Evolutionary conservation across 2,113 vertebrate species (phyloP).

Genomic region (Himantopus leucocephalus): DNA sequence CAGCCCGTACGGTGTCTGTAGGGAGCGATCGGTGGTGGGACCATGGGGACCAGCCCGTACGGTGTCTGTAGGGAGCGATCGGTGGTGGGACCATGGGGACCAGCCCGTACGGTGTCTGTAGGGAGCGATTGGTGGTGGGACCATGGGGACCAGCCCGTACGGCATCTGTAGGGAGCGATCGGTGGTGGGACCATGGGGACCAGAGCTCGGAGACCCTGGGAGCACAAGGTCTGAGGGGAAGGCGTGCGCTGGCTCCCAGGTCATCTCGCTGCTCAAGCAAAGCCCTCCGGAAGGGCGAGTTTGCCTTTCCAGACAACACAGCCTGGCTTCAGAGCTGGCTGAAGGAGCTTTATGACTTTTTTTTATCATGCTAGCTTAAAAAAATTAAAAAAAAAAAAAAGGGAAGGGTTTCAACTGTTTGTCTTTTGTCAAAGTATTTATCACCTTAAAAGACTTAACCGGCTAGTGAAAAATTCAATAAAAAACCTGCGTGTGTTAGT

Average conservation of each 20-base stretch:
- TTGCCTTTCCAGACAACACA: not conserved
- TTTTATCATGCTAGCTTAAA: not conserved
- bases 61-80: rapidly evolving
- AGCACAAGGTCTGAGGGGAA: not conserved
- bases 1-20: rapidly evolving
- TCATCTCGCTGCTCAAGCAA: not conserved
- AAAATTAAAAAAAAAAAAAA: too few species aligned
- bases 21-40: not conserved
- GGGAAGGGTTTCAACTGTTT: not conserved
- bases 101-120: rapidly evolving
- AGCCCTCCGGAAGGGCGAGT: not conserved
- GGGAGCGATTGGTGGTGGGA: not conserved
- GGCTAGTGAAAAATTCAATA: not conserved
- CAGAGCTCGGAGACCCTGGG: not conserved
- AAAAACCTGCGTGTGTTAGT: not conserved
- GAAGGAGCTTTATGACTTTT: not conserved
- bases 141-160: rapidly evolving
- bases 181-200: not conserved
- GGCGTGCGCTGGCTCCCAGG: rapidly evolving
- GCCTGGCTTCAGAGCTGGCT: not conserved
- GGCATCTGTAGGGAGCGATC: rapidly evolving
- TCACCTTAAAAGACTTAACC: not conserved
- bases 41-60: not conserved
- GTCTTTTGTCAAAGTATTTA: not conserved
- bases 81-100: not conserved